These are phyloP conservation scores for Chromobotia macracanthus DNA, from an alignment of 2,797 vertebrate species.

Conservation along the genomic window DNA sequence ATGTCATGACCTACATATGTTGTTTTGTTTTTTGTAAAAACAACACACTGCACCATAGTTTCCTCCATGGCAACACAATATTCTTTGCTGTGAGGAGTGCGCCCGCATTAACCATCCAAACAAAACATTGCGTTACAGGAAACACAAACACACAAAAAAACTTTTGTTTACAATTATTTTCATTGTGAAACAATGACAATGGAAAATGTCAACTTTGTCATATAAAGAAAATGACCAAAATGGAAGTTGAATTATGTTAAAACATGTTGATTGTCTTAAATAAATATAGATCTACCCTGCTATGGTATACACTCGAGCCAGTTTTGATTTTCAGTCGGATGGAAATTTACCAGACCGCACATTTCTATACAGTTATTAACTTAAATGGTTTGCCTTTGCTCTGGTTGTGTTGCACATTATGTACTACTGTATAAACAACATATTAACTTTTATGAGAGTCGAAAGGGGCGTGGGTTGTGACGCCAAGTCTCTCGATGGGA, in stretches of 20 bases:
- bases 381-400: conserved; percentile 84
- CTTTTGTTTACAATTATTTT: conserved; percentile 6
- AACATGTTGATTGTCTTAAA: conserved; percentile 52
- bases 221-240: background rate
- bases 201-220: background rate
- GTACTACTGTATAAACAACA: conserved; percentile 81
- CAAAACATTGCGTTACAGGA: conserved; percentile 46
- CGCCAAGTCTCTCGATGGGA: conserved; percentile 63
- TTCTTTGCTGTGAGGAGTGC: conserved; percentile 18
- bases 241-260: no score
- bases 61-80: conserved; percentile 47
- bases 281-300: conserved; percentile 19
- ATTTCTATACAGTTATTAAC: conserved; percentile 86
- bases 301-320: conserved; percentile 22
- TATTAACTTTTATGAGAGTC: conserved; percentile 82
- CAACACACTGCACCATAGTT: conserved; percentile 7
- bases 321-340: conserved; percentile 75
- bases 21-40: conserved; percentile 31
- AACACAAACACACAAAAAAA: background rate
- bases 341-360: conserved; percentile 85
- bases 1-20: conserved; percentile 59
- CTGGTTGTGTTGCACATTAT: conserved; percentile 79
- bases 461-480: conserved; percentile 63
- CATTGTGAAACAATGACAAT: background rate
- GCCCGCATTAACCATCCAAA: conserved; percentile 60